Evolutionary conservation across 2,113 vertebrate genomes (phyloP), one percentile per base, ranked within the genome.

Genomic region (Silurus glanis): DNA sequence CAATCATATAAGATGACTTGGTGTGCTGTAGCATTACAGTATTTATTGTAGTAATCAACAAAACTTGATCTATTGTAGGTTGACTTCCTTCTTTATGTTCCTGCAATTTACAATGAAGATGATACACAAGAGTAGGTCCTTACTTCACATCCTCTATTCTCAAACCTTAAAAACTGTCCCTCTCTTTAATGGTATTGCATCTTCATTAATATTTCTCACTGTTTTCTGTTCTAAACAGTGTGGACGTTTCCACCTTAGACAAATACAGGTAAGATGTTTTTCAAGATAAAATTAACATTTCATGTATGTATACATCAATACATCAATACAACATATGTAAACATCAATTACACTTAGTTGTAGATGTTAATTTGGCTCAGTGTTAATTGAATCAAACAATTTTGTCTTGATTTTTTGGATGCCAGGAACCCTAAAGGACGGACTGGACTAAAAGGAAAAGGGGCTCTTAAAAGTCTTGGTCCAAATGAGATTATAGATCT

Each of bases 371-470:
- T 67, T 67, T 67, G n/a, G 10, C 25, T 74, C 19, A 49, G 45
- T 23, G 45, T 85, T 76, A 5, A 74, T 49, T 79, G 78, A n/a
- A 28, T 56, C 45, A 16, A 58, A 23, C 17, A n/a, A 19, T 85
- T 12, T 3, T 8, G 45, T 66, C 51, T 80, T 5, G 56, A 74
- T 59, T 51, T 76, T 2, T 82, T 8, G 59, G 71, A 37, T 88
- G 28, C 17, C 85, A 99, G 98, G 92, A 99, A 99, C 91, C 97
- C 97, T 76, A 93, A 89, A 93, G 98, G 98, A 80, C 95, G 97
- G 90, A 99, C 98, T 0, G 98, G 98, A 0, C 92, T 99, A 83
- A 91, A 72, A 0, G 98, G 98, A 78, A 95, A 92, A 0, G 98
- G 98, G 10, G 93, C 91, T 81, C 95, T 99, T 61, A 88, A 90